Conservation (phyloP, 2,113 vertebrate genomes). For the Epinephelus fuscoguttatus region DNA sequence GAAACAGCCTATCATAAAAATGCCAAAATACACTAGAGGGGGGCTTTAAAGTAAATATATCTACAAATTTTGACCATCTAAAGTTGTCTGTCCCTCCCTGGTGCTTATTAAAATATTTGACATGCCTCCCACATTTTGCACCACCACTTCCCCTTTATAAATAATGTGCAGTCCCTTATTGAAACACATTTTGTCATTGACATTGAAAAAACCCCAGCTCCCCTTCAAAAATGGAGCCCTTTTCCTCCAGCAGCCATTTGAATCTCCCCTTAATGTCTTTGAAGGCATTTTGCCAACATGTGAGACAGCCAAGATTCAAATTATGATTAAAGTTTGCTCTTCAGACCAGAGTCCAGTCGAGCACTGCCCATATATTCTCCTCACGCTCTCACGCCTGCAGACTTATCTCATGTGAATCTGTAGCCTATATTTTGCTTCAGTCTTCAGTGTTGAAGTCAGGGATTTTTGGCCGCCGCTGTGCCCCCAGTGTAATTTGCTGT, state of each 20-base stretch:
- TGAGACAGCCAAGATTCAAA: slow-evolving; percentile 47
- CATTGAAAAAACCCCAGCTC: slow-evolving; percentile 1
- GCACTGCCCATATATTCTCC: slow-evolving; percentile 20
- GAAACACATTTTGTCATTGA: neutral
- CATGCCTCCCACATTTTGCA: too few relatives aligned
- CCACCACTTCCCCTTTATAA: too few relatives aligned
- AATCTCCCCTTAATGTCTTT: slow-evolving; percentile 49
- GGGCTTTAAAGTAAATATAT: too few relatives aligned
- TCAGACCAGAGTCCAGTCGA: slow-evolving; percentile 17
- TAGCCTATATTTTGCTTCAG: slow-evolving; percentile 17
- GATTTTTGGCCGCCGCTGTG: slow-evolving; percentile 7
- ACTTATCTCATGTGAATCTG: slow-evolving; percentile 38
- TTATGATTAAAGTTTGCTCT: slow-evolving; percentile 46
- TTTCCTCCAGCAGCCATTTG: neutral
- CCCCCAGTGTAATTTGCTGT: slow-evolving; percentile 25
- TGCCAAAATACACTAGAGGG: too few relatives aligned
- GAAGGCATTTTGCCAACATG: slow-evolving; percentile 50
- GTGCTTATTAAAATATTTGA: too few relatives aligned
- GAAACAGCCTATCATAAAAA: too few relatives aligned
- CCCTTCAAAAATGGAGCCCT: neutral
- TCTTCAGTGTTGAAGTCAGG: slow-evolving; percentile 8
- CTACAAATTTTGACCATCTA: too few relatives aligned
- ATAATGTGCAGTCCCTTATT: neutral
- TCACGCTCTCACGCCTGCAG: slow-evolving; percentile 6
- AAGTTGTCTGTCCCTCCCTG: too few relatives aligned